These are phyloP conservation scores for Lepidurus apus DNA, from an alignment of 1,140 invertebrate genomes.

Conservation along the genomic window DNA sequence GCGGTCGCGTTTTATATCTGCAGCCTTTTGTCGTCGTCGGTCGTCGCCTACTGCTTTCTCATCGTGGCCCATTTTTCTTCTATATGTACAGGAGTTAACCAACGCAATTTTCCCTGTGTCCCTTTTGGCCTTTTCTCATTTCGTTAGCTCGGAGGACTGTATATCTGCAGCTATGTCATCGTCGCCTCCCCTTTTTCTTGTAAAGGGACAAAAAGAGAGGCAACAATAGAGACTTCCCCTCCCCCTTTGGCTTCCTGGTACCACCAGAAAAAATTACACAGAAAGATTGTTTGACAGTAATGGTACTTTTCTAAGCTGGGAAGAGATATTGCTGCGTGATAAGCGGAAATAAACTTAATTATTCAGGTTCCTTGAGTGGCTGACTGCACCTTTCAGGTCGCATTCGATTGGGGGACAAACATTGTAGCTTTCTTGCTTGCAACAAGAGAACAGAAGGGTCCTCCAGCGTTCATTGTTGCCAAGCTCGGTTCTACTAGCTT, in stretches of 20 bases:
- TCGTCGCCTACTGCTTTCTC: slow-evolving; percentile 9
- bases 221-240: no score
- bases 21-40: slow-evolving; percentile 2
- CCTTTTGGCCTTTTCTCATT: neutral
- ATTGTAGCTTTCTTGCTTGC: neutral
- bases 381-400: no score
- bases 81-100: neutral
- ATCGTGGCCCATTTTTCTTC: neutral
- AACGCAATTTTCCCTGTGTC: neutral
- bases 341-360: no score
- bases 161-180: slow-evolving; percentile 1
- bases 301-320: no score
- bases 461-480: neutral
- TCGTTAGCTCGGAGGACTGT: neutral
- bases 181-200: neutral
- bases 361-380: no score
- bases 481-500: slow-evolving; percentile 12
- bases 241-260: no score
- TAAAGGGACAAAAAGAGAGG: no score
- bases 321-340: no score
- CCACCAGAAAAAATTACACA: no score
- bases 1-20: neutral
- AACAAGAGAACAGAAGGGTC: neutral
- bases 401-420: neutral
- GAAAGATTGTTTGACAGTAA: no score